Conservation (phyloP, 2,797 vertebrate species). For the Psittacula derbiana region DNA sequence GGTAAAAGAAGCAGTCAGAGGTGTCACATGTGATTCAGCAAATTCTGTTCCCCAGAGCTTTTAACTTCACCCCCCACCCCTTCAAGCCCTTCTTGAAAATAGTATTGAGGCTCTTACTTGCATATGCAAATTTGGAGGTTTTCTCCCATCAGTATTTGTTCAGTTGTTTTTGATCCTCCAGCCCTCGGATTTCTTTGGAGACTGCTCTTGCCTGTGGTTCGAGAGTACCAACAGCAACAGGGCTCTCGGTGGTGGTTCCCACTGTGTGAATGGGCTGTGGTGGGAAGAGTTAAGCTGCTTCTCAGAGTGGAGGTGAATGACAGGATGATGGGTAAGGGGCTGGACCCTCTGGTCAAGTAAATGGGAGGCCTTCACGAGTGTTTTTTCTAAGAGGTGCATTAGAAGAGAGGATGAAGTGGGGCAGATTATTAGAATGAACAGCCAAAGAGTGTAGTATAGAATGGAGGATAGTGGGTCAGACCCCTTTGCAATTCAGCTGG, state of each 20-base stretch:
- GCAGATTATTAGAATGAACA: neutral
- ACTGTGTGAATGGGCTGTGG: neutral
- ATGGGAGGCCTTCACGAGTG: neutral
- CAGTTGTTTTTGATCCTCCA: neutral
- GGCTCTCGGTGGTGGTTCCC: neutral
- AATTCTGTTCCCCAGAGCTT: conserved; percentile 30
- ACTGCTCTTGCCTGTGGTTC: neutral
- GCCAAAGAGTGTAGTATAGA: neutral
- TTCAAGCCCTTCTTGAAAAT: neutral
- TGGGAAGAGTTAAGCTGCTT: neutral
- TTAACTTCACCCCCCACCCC: neutral
- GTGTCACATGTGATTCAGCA: neutral
- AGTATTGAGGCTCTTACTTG: conserved; percentile 41
- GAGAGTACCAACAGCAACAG: neutral
- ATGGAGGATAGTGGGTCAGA: neutral
- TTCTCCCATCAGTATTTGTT: neutral
- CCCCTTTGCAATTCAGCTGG: neutral
- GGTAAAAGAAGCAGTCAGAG: neutral
- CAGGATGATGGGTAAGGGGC: neutral
- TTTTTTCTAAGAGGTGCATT: neutral
- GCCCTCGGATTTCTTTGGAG: neutral
- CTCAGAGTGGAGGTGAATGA: neutral
- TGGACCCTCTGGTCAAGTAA: neutral
- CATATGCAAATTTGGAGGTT: conserved; percentile 37
- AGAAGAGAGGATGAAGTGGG: neutral